phyloP scores from a whole-genome alignment of 92 coral and sea anemone species.

The Epizoanthus rinbou region DNA sequence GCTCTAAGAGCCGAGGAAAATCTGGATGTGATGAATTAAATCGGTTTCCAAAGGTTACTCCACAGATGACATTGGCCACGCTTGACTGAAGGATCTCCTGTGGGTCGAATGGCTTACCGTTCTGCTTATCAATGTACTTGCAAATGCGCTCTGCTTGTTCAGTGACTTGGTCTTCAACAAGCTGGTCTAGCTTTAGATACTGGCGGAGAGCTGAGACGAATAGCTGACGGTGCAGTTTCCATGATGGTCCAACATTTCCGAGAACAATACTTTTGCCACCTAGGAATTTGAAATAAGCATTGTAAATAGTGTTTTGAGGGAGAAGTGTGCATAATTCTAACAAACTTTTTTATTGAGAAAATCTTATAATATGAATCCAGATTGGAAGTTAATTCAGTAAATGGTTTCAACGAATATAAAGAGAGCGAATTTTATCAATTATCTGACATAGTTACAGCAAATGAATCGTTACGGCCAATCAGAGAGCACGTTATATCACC shows the following conservation, averaged over 20 bases:
- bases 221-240: neutral
- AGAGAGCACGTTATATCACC: no score
- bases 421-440: no score
- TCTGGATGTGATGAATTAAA: neutral
- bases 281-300: neutral
- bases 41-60: neutral
- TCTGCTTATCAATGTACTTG: neutral
- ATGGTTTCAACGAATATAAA: no score
- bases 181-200: neutral
- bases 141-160: conserved; percentile 1
- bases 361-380: no score
- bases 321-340: no score
- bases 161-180: neutral
- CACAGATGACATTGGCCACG: neutral
- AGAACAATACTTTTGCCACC: neutral
- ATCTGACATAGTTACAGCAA: neutral
- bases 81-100: neutral
- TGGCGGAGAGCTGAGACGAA: neutral
- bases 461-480: neutral
- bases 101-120: neutral
- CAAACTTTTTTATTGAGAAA: no score
- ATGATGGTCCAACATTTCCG: neutral
- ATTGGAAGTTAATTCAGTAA: no score
- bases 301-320: no score
- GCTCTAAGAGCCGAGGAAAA: neutral